Percentiles rank a stretch among this genome's conserved stretches.
Evolutionary conservation across 2,797 vertebrate species (phyloP).

Genomic region (Anabacerthia variegaticeps): DNA sequence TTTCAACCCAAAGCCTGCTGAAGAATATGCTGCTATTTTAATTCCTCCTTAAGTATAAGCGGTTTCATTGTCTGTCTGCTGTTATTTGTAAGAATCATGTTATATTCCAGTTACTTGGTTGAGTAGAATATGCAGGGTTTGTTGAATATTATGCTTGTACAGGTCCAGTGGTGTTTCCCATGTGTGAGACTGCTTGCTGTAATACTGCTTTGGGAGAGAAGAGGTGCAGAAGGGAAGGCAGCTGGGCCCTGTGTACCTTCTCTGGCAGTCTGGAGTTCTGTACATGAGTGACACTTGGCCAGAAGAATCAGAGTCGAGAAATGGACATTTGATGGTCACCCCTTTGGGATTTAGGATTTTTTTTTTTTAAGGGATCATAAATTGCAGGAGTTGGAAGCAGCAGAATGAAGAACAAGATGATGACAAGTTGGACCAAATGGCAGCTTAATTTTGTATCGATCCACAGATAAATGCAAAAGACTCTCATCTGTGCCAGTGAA

Average conservation of each 20-base stretch:
- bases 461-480: not conserved
- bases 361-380: not conserved
- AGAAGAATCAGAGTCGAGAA: not conserved
- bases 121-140: not conserved
- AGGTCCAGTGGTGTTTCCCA: not conserved
- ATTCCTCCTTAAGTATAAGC: not conserved
- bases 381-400: not conserved
- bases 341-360: not conserved
- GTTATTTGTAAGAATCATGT: not conserved
- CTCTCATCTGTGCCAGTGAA: not conserved
- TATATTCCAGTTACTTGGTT: not conserved
- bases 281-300: not conserved
- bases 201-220: not conserved
- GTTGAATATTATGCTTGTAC: accelerated
- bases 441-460: not conserved
- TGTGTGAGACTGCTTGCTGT: not conserved
- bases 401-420: not conserved
- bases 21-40: not conserved
- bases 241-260: not conserved
- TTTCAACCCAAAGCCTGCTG: not conserved
- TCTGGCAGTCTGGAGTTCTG: not conserved
- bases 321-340: not conserved
- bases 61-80: not conserved
- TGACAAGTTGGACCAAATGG: not conserved
- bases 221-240: not conserved